A percentile compares a stretch with the other conserved stretches of the same genome.
phyloP scores from a whole-genome alignment of 1,140 invertebrate genomes.

The Dinothrombium tinctorium region DNA sequence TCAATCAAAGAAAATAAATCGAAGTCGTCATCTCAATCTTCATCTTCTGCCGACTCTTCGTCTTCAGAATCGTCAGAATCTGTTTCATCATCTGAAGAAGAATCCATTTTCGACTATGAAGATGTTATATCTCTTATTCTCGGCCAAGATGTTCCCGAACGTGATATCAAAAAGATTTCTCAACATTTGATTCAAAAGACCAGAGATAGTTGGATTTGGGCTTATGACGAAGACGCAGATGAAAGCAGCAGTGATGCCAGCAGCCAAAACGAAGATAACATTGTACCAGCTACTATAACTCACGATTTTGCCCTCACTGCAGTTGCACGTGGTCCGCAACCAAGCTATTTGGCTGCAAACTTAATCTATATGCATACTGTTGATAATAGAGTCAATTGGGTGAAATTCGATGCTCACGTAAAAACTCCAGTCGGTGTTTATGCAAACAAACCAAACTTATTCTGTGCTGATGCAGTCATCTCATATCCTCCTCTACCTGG shows the following conservation, averaged over 20 bases:
- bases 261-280: background rate
- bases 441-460: background rate
- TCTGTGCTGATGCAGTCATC: constrained; percentile 10
- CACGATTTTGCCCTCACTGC: constrained; percentile 10
- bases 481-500: constrained; percentile 7
- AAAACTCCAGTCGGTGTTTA: constrained; percentile 4
- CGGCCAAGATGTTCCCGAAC: too few species aligned
- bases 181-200: constrained; percentile 6
- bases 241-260: background rate
- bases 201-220: background rate
- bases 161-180: too few species aligned
- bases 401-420: constrained; percentile 5
- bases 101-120: too few species aligned
- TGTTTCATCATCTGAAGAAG: too few species aligned
- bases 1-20: too few species aligned
- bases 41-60: too few species aligned
- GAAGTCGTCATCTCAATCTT: too few species aligned
- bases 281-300: constrained; percentile 8
- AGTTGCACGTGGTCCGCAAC: constrained; percentile 8
- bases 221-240: constrained; percentile 9
- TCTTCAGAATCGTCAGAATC: too few species aligned
- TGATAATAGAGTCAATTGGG: constrained; percentile 6
- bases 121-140: too few species aligned
- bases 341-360: constrained; percentile 6
- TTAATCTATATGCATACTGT: constrained; percentile 8